Evolutionary conservation across 2,113 vertebrate genomes (phyloP), one percentile per base, ranked within the genome.

Genomic region (Chaenogobius annularis): DNA sequence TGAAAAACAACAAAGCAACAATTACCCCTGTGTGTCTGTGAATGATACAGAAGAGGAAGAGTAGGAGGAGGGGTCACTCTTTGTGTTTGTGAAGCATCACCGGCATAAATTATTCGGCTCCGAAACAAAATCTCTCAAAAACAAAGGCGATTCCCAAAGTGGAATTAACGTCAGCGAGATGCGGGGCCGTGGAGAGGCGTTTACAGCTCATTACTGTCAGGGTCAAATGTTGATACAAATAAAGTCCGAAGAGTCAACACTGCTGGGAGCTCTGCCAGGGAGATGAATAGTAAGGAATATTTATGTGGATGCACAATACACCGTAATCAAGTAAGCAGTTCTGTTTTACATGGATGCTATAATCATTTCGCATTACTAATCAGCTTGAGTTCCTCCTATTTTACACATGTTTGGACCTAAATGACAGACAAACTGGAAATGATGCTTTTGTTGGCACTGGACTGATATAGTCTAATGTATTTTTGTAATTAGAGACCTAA

Each of bases 81-180:
- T 83, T 11, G 72, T 78, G 89, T 91, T 91, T 83, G 86, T 87
- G 74, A 82, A 70, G 66, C 74, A 70, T 64, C 64, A 54, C 68
- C 62, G 79, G 79, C 72, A 84, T 86, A 86, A 87, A 87, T 88
- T 78, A 88, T 87, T 85, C 85, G 77, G 67, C 73, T 78, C 56
- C 71, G 68, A 78, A 84, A 73, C 63, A 74, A 77, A 75, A 71
- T 72, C 77, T 83, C 13, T 69, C 66, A 72, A 48, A 59, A 85
- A 75, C 81, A 79, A 83, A 73, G 79, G 83, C 79, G 80, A 78
- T 74, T 80, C 63, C 74, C 73, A 72, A 69, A 72, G 66, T 66
- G 65, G 77, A 84, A 81, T 86, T 82, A 85, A 87, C 85, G 46
- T 65, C 55, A 81, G 80, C 73, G 31, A 58, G 81, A 72, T 48